Evolutionary conservation across 2,113 vertebrate genomes (phyloP), one percentile per base, ranked within the genome.

Genomic region (Hydrolagus affinis): DNA sequence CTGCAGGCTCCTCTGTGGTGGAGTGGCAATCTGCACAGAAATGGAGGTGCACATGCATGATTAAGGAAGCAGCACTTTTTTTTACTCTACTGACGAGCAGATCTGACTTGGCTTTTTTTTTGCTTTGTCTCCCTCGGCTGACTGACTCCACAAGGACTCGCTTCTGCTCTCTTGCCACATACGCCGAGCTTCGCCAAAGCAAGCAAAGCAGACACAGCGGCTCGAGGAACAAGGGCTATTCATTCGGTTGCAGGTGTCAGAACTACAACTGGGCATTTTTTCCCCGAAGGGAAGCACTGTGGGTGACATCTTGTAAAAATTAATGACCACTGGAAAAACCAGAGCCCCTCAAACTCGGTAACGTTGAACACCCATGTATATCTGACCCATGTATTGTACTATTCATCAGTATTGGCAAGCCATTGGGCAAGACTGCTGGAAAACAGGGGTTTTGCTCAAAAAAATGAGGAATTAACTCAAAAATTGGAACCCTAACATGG

Each of bases 21-120:
- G 95, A 93, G 91, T 94, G 96, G 94, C 94, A 94, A 96, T 97
- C 97, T 98, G 95, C 92, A 97, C 91, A 95, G 93, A 95, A 95
- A 93, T 92, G 91, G 95, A 94, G 95, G 89, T 91, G 95, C 91
- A 97, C 96, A 95, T 92, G 96, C 96, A 94, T 93, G 94, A 93
- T 97, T 97, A 96, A 44, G 94, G 93, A 89, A 91, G 93, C 90
- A 89, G 93, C 91, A 92, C 93, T 83, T 64, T 83, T 66, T 83
- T 44, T 44, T 1, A 44, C 44, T 44, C 78, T 83, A 83, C 78
- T 83, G 62, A 83, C 78, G 66, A 83, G 78, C 78, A 83, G 78
- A 83, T 64, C 78, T 83, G 6, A 83, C 60, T 83, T 83, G 78
- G 60, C 66, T 83, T 83, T 83, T 25, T 80, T 19, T 28, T 66